Conservation (phyloP, 2,888 invertebrate species). For the Lithophane semibrunnea region DNA sequence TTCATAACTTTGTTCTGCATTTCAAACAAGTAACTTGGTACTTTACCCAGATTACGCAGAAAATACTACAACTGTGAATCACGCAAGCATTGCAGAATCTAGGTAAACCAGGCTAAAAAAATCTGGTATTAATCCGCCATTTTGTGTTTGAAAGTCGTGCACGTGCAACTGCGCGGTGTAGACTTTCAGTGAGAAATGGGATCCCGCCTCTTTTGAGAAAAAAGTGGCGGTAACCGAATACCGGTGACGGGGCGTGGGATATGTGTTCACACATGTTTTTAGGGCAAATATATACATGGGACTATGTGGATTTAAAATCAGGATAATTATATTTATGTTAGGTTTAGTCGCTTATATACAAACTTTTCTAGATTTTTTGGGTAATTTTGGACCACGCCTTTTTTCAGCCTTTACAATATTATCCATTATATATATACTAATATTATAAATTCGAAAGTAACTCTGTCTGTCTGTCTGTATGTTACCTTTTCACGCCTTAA, state of each 20-base stretch:
- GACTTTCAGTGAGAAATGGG: constrained; percentile 85
- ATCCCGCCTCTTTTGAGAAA: constrained; percentile 86
- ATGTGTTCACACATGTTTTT: constrained; percentile 61
- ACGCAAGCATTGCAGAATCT: constrained; percentile 45
- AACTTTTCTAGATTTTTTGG: neutral
- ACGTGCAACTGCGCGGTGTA: constrained; percentile 87
- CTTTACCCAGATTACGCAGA: constrained; percentile 45
- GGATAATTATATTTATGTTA: neutral
- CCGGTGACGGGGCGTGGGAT: constrained; percentile 73
- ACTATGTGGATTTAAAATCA: neutral
- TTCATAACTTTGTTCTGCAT: constrained; percentile 38
- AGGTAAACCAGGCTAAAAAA: constrained; percentile 31
- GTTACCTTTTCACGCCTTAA: no score
- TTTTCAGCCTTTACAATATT: neutral
- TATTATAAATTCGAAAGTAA: no score
- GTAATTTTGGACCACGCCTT: neutral
- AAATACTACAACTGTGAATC: constrained; percentile 50
- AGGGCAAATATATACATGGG: constrained; percentile 20
- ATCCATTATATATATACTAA: neutral
- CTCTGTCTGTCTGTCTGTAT: no score
- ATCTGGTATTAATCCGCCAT: constrained; percentile 56
- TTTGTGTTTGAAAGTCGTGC: constrained; percentile 68
- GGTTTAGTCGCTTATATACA: neutral
- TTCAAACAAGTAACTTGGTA: constrained; percentile 41
- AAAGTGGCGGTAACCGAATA: constrained; percentile 80